phyloP scores from a whole-genome alignment of 2,888 invertebrate species.

The Pheosia gnoma region DNA sequence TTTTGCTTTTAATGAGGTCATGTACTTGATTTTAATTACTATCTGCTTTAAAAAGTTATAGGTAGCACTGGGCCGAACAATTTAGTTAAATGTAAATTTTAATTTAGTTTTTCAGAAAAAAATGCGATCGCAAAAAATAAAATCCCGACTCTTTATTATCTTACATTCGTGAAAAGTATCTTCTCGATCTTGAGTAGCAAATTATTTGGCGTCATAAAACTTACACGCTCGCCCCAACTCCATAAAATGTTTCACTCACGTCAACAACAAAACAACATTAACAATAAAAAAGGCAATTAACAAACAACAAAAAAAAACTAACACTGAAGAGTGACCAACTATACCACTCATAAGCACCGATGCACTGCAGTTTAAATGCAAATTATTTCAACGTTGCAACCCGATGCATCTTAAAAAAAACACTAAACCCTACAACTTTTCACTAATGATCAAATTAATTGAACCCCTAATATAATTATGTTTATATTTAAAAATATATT shows the following conservation, averaged over 20 bases:
- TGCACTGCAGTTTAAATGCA: constrained; percentile 74
- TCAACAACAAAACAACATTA: constrained; percentile 43
- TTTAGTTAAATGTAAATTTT: no score
- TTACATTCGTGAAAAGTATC: no score
- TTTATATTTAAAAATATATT: constrained; percentile 65
- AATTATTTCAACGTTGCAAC: constrained; percentile 78
- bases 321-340: constrained; percentile 76
- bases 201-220: constrained; percentile 28
- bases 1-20: not conserved
- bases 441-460: constrained; percentile 29
- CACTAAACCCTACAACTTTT: constrained; percentile 27
- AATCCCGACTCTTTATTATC: no score
- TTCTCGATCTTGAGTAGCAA: no score
- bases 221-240: constrained; percentile 44
- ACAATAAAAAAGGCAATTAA: constrained; percentile 54
- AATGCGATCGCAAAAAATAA: no score
- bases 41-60: no score
- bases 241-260: constrained; percentile 59
- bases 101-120: no score
- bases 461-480: constrained; percentile 30
- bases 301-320: constrained; percentile 53
- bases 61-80: no score
- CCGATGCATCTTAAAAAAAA: constrained; percentile 61
- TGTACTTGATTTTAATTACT: not conserved
- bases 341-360: constrained; percentile 77